Evolutionary conservation across 2,797 vertebrate species (phyloP).

Genomic region (Myotis vivesi): DNA sequence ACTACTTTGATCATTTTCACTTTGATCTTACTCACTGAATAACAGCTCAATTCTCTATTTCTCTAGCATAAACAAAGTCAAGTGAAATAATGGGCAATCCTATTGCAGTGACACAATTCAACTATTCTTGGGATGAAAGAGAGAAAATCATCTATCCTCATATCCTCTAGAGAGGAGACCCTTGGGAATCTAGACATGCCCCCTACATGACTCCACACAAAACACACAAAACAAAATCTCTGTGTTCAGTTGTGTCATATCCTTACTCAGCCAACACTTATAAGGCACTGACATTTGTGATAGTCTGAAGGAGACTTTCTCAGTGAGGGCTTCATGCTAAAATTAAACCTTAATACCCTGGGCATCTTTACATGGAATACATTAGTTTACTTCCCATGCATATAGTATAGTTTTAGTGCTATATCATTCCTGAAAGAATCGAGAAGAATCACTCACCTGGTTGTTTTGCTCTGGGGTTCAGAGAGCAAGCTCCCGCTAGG

Average conservation of each 20-base stretch:
- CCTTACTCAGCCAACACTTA: neutral
- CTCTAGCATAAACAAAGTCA: neutral
- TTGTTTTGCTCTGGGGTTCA: neutral
- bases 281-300: neutral
- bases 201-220: neutral
- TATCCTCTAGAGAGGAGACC: neutral
- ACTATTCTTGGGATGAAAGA: neutral
- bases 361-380: neutral
- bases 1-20: neutral
- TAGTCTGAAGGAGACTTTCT: neutral
- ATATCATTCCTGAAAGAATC: neutral
- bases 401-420: neutral
- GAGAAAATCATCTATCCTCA: neutral
- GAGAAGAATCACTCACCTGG: neutral
- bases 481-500: neutral
- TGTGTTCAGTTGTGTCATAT: neutral
- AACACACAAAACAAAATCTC: neutral
- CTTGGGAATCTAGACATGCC: neutral
- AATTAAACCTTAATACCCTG: neutral
- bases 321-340: neutral
- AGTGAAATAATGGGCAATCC: neutral
- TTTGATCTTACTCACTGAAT: conserved; percentile 20
- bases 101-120: neutral
- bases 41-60: neutral
- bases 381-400: neutral